A percentile compares a stretch with the other conserved stretches of the same genome.
Evolutionary conservation across 2,113 vertebrate genomes (phyloP).

Genomic region (Larimichthys crocea): DNA sequence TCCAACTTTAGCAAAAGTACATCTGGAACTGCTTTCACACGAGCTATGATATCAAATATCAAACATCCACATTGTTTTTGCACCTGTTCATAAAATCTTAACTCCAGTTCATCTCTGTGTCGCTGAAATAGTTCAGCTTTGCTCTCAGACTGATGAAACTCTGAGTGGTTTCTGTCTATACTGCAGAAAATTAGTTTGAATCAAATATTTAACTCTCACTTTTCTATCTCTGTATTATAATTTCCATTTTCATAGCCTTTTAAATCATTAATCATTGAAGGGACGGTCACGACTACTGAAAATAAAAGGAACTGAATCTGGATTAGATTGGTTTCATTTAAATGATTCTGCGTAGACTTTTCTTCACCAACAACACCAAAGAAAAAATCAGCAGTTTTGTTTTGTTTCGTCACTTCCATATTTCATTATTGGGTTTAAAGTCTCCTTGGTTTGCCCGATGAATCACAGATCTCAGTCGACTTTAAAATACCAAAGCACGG

Average conservation of each 20-base stretch:
- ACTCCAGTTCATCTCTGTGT: too few species aligned
- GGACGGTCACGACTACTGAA: background rate
- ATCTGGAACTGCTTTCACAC: background rate
- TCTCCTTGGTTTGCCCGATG: background rate
- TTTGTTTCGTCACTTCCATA: slow-evolving; percentile 3
- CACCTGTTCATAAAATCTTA: too few species aligned
- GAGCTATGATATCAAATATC: background rate
- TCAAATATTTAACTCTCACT: slow-evolving; percentile 3
- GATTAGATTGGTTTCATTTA: background rate
- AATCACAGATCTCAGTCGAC: slow-evolving; percentile 3
- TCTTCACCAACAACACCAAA: background rate
- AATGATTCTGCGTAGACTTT: background rate
- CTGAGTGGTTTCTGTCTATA: background rate
- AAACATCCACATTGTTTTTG: too few species aligned
- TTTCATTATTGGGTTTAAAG: background rate
- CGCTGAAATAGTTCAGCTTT: background rate
- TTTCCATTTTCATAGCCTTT: background rate
- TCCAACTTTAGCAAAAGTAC: background rate
- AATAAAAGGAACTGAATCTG: background rate
- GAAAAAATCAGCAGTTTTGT: background rate
- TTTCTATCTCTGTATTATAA: background rate
- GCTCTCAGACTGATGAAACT: background rate
- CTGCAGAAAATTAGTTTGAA: slow-evolving; percentile 1
- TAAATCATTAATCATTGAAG: background rate
- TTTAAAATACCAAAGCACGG: slow-evolving; percentile 22